phyloP scores from a whole-genome alignment of 2,888 invertebrate species.

The Euplexia lucipara region DNA sequence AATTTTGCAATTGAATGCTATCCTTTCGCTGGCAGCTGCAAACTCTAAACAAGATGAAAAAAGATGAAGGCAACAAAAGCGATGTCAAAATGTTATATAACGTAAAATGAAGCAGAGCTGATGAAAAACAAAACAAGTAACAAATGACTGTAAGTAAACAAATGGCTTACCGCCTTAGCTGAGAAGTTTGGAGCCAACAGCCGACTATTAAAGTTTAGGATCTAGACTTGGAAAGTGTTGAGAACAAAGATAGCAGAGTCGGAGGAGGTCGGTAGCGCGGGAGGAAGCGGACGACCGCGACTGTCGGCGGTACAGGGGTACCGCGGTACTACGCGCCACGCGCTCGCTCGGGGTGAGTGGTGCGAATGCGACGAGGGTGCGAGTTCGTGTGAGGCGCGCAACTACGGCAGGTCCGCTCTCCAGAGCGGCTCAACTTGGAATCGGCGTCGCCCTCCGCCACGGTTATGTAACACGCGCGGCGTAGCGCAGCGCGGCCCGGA shows the following conservation, averaged over 20 bases:
- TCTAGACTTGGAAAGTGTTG: conserved; percentile 61
- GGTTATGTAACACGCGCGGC: conserved; percentile 85
- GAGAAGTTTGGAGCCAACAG: conserved; percentile 70
- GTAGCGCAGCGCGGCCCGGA: conserved; percentile 82
- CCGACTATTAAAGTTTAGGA: conserved; percentile 71
- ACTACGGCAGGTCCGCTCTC: conserved; percentile 73
- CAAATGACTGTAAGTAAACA: conserved; percentile 73
- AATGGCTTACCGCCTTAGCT: conserved; percentile 80
- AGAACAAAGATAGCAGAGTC: conserved; percentile 63
- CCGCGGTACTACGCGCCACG: conserved; percentile 58
- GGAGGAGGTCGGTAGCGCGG: conserved; percentile 62
- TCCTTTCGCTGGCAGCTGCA: conserved; percentile 59
- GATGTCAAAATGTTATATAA: conserved; percentile 77
- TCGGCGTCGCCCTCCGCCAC: conserved; percentile 76
- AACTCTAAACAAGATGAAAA: conserved; percentile 51
- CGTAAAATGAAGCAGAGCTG: conserved; percentile 66
- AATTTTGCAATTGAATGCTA: conserved; percentile 18
- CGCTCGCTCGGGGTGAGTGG: conserved; percentile 51
- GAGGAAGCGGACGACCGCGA: too few species aligned
- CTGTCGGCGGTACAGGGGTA: conserved; percentile 51
- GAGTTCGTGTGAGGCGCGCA: conserved; percentile 62
- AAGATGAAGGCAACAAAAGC: conserved; percentile 65
- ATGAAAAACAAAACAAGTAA: conserved; percentile 68
- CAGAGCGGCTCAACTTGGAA: conserved; percentile 77
- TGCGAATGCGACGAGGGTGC: conserved; percentile 61